Evolutionary conservation across 2,888 invertebrate genomes (phyloP).

Genomic region (Ariolimax columbianus): DNA sequence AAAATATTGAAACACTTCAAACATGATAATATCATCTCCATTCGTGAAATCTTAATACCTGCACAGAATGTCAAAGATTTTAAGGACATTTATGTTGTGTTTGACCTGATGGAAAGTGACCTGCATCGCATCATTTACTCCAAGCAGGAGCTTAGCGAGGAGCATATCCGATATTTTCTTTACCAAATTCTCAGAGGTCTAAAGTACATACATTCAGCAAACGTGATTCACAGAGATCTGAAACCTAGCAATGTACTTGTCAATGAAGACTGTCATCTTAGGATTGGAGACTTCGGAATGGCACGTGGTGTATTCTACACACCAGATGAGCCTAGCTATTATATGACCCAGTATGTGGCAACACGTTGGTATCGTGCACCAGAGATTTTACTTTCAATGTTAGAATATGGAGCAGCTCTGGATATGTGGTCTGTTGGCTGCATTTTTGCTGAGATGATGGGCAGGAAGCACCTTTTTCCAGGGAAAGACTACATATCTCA

Average conservation of each 20-base stretch:
- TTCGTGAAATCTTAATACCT: constrained; percentile 79
- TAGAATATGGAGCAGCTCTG: constrained; percentile 79
- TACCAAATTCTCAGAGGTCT: constrained; percentile 80
- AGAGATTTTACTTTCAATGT: constrained; percentile 79
- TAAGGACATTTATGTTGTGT: constrained; percentile 80
- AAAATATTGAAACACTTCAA: constrained; percentile 80
- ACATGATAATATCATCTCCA: constrained; percentile 81
- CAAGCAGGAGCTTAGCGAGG: constrained; percentile 79
- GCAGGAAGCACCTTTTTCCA: constrained; percentile 80
- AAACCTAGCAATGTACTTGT: constrained; percentile 81
- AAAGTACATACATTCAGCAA: constrained; percentile 81
- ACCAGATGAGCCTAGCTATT: constrained; percentile 68
- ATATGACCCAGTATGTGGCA: constrained; percentile 80
- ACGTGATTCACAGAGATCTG: constrained; percentile 80
- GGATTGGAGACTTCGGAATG: constrained; percentile 81
- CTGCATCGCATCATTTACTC: constrained; percentile 80
- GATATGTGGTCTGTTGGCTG: constrained; percentile 81
- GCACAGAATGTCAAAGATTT: constrained; percentile 63
- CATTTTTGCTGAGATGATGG: constrained; percentile 81
- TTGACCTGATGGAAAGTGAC: constrained; percentile 81
- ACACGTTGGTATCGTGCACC: constrained; percentile 80
- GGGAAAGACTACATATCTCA: constrained; percentile 77
- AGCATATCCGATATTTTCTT: constrained; percentile 80
- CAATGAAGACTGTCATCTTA: constrained; percentile 81
- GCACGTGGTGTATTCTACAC: constrained; percentile 72